Conservation (phyloP, 2,797 vertebrate species). For the Microctenopoma stevenorrisi region DNA sequence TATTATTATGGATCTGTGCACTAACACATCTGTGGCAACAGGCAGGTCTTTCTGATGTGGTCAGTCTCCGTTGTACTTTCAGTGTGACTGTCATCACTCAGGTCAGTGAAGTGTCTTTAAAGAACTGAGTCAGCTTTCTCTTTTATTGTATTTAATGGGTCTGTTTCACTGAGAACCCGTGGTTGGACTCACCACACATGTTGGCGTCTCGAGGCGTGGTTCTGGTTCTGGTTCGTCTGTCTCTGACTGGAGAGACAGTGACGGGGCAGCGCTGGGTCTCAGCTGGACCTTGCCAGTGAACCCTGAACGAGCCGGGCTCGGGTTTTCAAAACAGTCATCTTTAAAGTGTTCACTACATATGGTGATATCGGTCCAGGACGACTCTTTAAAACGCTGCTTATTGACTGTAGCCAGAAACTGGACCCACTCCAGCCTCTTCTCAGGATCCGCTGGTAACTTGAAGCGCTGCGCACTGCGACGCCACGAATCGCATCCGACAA, state of each 20-base stretch:
- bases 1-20: not conserved
- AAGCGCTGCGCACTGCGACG: constrained; percentile 37
- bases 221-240: not conserved
- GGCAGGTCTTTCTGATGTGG: not conserved
- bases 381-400: constrained; percentile 48
- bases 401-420: constrained; percentile 58
- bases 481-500: constrained; percentile 41
- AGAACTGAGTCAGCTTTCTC: not conserved
- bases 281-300: constrained; percentile 8
- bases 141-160: too few species aligned
- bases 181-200: constrained; percentile 23
- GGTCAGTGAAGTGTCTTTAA: not conserved
- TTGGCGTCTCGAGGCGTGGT: not conserved
- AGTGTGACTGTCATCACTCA: not conserved
- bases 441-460: constrained; percentile 57
- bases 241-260: constrained; percentile 22
- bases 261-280: constrained; percentile 35
- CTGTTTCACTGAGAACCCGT: too few species aligned
- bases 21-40: not conserved
- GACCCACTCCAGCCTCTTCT: constrained; percentile 62
- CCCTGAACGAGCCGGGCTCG: not conserved
- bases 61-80: not conserved
- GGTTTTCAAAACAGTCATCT: constrained; percentile 22
- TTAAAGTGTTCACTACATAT: constrained; percentile 59
- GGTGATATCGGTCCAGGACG: constrained; percentile 59